Evolutionary conservation across 2,888 invertebrate species (phyloP), one percentile per base, ranked within the genome.

Genomic region (Molanna angustata): DNA sequence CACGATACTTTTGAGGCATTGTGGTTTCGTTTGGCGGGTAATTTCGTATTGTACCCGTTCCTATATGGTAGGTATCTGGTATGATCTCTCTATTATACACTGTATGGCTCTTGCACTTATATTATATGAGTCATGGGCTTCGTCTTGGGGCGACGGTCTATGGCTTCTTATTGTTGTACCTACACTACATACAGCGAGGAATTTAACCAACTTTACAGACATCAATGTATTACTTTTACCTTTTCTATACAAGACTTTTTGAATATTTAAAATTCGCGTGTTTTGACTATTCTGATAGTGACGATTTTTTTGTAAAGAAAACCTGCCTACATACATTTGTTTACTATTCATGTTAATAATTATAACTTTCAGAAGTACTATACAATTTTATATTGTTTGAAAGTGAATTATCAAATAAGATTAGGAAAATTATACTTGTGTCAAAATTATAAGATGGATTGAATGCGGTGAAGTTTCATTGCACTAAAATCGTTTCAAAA

Each of bases 21-120:
- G 56, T 43, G 54, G 54, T 57, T 52, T 52, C 49, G 48, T 57
- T 52, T 54, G 47, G 45, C 33, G 45, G 43, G 48, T 44, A 52
- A 52, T 43, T 50, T 42, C 32, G 49, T 47, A 47, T 35, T 22
- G 50, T 50, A 43, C 19, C n/a, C 22, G 14, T 7, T 35, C 4
- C 14, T 9, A 35, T 19, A 17, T 6, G 14, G 27, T 27, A 27
- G 27, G 6, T 7, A 7, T 27, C 7, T 27, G 6, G 27, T 27
- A 7, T 11, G n/a, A 35, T 13, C 35, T 13, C 35, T 35, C 4
- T 35, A 27, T 27, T 27, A 27, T 27, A 13, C 4, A 35, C 13
- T 6, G 6, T 35, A 35, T n/a, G 13, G 35, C 4, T 27, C 6
- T 4, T 27, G 27, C 27, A 27, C 27, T 27, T 27, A 4, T 27